phyloP scores from a whole-genome alignment of 2,113 vertebrate species.

The Tichodroma muraria region DNA sequence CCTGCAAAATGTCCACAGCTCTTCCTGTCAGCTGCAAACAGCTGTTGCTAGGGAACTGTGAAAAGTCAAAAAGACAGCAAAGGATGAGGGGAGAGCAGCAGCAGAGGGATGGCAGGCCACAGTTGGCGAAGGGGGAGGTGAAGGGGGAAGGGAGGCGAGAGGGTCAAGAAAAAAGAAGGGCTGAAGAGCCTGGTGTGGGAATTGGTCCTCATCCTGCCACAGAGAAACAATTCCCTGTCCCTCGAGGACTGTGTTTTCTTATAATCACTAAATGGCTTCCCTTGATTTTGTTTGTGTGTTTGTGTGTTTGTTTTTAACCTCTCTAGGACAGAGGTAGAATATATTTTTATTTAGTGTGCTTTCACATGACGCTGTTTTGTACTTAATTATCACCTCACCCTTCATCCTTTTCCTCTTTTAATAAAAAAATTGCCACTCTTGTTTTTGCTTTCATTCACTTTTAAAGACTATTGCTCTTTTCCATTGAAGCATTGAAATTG shows the following conservation, averaged over 20 bases:
- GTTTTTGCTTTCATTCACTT: background rate
- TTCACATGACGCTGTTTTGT: background rate
- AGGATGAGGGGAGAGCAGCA: background rate
- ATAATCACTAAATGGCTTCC: background rate
- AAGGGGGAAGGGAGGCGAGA: background rate
- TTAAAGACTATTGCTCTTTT: background rate
- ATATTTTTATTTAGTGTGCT: background rate
- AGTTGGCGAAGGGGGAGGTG: background rate
- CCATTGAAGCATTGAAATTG: background rate
- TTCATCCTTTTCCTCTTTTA: background rate
- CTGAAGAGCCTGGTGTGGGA: background rate
- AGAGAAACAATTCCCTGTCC: background rate
- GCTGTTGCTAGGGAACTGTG: conserved; percentile 60
- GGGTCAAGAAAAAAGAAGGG: background rate
- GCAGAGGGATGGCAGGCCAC: background rate
- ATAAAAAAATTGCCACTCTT: background rate
- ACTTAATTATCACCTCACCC: background rate
- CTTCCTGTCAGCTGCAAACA: conserved; percentile 5
- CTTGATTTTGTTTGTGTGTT: background rate
- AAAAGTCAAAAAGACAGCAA: conserved; percentile 12
- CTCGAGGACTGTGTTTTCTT: background rate
- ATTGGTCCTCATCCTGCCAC: background rate
- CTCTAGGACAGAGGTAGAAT: background rate
- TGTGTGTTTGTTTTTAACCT: background rate
- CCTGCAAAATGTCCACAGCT: background rate